A percentile compares a stretch with the other conserved stretches of the same genome.
These are phyloP conservation scores for Zaprionus africanus DNA, from an alignment of 1,140 invertebrate genomes.

Conservation along the genomic window DNA sequence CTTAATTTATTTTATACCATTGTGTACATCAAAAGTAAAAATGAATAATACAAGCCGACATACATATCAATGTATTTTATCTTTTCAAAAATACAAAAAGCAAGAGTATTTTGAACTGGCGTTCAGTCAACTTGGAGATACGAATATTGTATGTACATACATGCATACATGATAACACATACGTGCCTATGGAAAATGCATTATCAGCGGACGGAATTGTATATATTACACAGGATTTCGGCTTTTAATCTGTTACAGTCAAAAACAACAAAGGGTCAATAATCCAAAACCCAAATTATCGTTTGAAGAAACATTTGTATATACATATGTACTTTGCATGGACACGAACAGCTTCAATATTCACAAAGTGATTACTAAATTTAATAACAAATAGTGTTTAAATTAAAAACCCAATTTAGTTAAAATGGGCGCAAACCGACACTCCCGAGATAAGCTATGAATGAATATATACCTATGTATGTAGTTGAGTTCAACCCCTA, in stretches of 20 bases:
- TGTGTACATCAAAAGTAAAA: neutral
- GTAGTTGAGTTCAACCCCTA: slow-evolving; percentile 16
- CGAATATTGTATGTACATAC: neutral
- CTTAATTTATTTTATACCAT: slow-evolving; percentile 27
- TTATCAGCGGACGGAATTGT: slow-evolving; percentile 33
- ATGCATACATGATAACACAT: slow-evolving; percentile 6
- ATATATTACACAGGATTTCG: slow-evolving; percentile 4
- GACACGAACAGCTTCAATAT: neutral
- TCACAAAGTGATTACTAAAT: slow-evolving; percentile 19
- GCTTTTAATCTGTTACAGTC: slow-evolving; percentile 16
- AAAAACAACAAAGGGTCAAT: slow-evolving; percentile 34
- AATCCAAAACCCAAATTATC: neutral
- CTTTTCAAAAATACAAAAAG: slow-evolving; percentile 32
- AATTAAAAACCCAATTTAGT: slow-evolving; percentile 33
- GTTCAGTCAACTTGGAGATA: slow-evolving; percentile 35
- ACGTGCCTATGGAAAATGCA: slow-evolving; percentile 16
- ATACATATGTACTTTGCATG: too few species aligned
- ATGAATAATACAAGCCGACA: slow-evolving; percentile 10
- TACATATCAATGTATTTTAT: slow-evolving; percentile 24
- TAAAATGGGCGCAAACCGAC: slow-evolving; percentile 3
- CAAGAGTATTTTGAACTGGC: neutral
- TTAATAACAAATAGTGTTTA: slow-evolving; percentile 20
- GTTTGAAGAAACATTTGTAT: too few species aligned
- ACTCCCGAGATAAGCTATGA: slow-evolving; percentile 14
- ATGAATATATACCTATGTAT: slow-evolving; percentile 19